phyloP scores from a whole-genome alignment of 1,140 invertebrate genomes.

The Calephelis virginiensis region DNA sequence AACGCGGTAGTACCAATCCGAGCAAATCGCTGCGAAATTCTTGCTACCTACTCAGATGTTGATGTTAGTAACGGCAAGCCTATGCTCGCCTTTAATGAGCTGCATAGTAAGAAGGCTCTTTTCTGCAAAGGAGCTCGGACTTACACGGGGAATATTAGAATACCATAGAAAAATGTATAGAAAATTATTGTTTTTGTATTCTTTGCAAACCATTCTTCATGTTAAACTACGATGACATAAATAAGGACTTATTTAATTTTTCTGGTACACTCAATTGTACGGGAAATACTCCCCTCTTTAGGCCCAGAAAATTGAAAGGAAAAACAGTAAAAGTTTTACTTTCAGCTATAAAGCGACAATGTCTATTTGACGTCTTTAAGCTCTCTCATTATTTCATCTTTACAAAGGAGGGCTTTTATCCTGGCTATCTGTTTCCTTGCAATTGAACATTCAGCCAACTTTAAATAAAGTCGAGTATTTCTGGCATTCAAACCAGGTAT shows the following conservation, averaged over 20 bases:
- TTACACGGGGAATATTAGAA: neutral
- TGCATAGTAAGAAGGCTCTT: too few species aligned
- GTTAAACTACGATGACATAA: neutral
- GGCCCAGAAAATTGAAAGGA: slow-evolving; percentile 16
- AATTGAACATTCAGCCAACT: slow-evolving; percentile 9
- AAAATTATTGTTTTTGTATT: neutral
- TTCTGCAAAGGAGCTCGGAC: neutral
- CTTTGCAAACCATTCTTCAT: neutral
- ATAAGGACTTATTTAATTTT: neutral
- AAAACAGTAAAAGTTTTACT: slow-evolving; percentile 17
- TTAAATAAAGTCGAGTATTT: slow-evolving; percentile 5
- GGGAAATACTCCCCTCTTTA: slow-evolving; percentile 4
- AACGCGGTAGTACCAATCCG: too few species aligned
- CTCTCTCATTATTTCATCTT: slow-evolving; percentile 14
- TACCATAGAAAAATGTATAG: neutral
- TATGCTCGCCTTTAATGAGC: too few species aligned
- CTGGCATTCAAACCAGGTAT: slow-evolving; percentile 10
- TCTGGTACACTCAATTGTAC: slow-evolving; percentile 1
- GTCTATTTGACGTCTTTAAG: slow-evolving; percentile 16
- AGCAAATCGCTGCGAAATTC: too few species aligned
- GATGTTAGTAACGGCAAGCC: too few species aligned
- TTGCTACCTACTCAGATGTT: too few species aligned
- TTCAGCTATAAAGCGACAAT: slow-evolving; percentile 15
- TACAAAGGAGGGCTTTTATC: slow-evolving; percentile 12
- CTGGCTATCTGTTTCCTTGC: slow-evolving; percentile 13